These are phyloP conservation scores for Brachymystax lenok DNA, from an alignment of 2,797 vertebrate genomes.

Conservation along the genomic window DNA sequence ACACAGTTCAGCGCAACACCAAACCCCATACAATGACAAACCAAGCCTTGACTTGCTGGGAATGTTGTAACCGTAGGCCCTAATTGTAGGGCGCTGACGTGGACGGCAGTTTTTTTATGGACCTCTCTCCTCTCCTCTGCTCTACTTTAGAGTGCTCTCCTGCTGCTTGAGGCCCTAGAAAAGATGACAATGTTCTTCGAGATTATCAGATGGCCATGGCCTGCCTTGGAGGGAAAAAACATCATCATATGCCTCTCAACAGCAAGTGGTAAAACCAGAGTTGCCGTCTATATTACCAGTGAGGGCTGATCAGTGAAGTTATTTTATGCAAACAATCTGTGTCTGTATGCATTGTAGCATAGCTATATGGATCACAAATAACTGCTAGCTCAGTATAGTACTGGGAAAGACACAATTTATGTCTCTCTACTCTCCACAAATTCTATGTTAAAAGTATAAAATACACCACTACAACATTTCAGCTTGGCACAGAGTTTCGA, in stretches of 20 bases:
- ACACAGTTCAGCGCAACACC: slow-evolving; percentile 28
- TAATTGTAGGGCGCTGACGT: slow-evolving; percentile 55
- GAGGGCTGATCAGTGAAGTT: slow-evolving; percentile 79
- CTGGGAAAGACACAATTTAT: not conserved
- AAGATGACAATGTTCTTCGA: slow-evolving; percentile 80
- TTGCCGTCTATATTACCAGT: slow-evolving; percentile 90
- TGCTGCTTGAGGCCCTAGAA: slow-evolving; percentile 46
- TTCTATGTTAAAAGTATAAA: not conserved
- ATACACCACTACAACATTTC: not conserved
- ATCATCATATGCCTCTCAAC: slow-evolving; percentile 95
- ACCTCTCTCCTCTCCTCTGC: slow-evolving; percentile 38
- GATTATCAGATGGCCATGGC: slow-evolving; percentile 94
- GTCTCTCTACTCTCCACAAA: not conserved
- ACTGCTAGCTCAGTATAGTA: not conserved
- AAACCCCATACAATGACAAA: slow-evolving; percentile 37
- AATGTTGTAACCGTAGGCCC: slow-evolving; percentile 11
- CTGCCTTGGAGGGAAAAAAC: slow-evolving; percentile 89
- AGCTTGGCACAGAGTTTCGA: not conserved
- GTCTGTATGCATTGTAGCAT: not conserved
- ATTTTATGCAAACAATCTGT: slow-evolving; percentile 49
- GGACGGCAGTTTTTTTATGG: slow-evolving; percentile 25
- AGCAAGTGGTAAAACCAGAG: slow-evolving; percentile 95
- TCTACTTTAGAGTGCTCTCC: slow-evolving; percentile 65
- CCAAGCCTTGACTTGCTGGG: slow-evolving; percentile 21
- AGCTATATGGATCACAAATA: not conserved